These are phyloP conservation scores for Melinaea marsaeus DNA, from an alignment of 2,888 invertebrate species.

Conservation along the genomic window DNA sequence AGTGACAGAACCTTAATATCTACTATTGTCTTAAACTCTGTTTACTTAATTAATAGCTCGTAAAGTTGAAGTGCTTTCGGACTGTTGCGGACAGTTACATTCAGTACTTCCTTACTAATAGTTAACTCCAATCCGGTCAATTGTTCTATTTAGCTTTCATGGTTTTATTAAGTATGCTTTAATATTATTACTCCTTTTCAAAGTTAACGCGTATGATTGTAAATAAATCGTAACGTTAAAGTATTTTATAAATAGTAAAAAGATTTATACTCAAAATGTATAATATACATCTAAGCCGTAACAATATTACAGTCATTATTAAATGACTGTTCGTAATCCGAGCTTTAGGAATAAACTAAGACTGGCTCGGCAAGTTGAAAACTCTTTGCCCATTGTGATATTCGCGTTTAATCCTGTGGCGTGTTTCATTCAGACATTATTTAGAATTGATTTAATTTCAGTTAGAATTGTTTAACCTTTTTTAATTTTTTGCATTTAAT, in stretches of 20 bases:
- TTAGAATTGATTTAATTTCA: slow-evolving; percentile 35
- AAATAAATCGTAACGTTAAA: not conserved
- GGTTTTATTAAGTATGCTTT: not conserved
- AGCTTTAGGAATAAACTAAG: slow-evolving; percentile 48
- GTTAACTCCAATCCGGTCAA: slow-evolving; percentile 14
- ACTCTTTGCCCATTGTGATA: slow-evolving; percentile 59
- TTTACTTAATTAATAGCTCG: slow-evolving; percentile 33
- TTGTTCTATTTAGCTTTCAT: not conserved
- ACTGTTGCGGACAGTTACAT: slow-evolving; percentile 28
- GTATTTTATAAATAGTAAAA: not conserved
- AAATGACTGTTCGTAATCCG: slow-evolving; percentile 53
- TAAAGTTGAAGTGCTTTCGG: slow-evolving; percentile 27
- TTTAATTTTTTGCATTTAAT: too few relatives aligned
- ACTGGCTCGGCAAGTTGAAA: slow-evolving; percentile 43
- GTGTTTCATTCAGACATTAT: slow-evolving; percentile 63
- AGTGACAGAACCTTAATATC: slow-evolving; percentile 9
- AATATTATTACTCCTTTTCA: too few relatives aligned
- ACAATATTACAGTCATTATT: slow-evolving; percentile 31
- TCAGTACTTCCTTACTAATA: slow-evolving; percentile 20
- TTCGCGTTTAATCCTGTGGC: slow-evolving; percentile 62
- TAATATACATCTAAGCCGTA: too few relatives aligned
- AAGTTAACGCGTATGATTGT: not conserved
- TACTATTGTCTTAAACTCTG: slow-evolving; percentile 15
- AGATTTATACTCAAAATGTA: too few relatives aligned
- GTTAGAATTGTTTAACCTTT: too few relatives aligned